These are phyloP conservation scores for Catocala fraxini DNA, from an alignment of 2,888 invertebrate species.

Conservation along the genomic window DNA sequence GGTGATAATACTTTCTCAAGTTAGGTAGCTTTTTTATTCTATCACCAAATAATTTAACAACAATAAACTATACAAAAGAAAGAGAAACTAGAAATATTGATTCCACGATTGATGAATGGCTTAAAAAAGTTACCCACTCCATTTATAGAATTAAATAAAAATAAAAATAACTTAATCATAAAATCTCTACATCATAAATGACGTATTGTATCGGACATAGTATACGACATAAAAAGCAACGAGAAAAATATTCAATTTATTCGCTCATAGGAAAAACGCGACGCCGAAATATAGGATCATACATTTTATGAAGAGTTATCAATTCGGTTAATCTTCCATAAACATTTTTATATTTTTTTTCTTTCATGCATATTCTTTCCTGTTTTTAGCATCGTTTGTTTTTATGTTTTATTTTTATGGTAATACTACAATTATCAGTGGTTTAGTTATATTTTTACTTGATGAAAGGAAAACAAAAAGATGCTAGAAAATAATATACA, in stretches of 20 bases:
- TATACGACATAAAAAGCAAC: constrained; percentile 7
- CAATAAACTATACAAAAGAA: no score
- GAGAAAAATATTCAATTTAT: constrained; percentile 18
- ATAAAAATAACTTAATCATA: constrained; percentile 1
- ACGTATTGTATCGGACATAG: neutral
- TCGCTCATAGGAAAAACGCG: constrained; percentile 3
- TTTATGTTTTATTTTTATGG: neutral
- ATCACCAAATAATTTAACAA: no score
- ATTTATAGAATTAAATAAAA: neutral
- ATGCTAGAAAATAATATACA: no score
- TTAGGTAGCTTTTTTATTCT: no score
- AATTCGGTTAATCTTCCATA: constrained; percentile 16
- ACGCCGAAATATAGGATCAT: constrained; percentile 6
- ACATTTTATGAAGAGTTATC: constrained; percentile 8
- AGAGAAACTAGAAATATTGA: no score
- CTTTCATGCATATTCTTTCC: constrained; percentile 3
- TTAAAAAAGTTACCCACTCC: no score
- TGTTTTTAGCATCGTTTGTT: no score
- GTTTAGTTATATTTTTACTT: no score
- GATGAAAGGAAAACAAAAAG: no score
- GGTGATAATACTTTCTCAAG: no score
- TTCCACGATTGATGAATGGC: no score
- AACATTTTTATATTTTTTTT: constrained; percentile 16
- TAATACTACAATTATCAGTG: no score
- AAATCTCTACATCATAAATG: constrained; percentile 5